These are phyloP conservation scores for Drosophila tristis DNA, from an alignment of 1,140 invertebrate species.

Conservation along the genomic window DNA sequence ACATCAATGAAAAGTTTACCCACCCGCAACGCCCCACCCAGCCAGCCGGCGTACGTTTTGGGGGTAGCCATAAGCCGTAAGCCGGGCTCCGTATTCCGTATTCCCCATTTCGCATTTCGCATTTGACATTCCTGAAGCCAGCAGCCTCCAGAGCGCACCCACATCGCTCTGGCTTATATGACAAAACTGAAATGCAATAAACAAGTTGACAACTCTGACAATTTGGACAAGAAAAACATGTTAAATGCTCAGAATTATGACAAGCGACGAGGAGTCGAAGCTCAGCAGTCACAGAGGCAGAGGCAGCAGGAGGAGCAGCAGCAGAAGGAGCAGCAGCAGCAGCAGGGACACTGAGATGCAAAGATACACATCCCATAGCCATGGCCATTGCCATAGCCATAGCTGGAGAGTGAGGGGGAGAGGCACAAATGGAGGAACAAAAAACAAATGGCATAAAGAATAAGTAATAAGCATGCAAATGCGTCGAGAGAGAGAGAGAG, in stretches of 20 bases:
- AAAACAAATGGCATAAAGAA: conserved; percentile 60
- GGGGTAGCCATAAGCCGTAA: conserved; percentile 23
- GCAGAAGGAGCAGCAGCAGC: no score
- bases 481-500: conserved; percentile 13
- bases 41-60: not conserved
- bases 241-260: conserved; percentile 70
- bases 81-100: conserved; percentile 25
- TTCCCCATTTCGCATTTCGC: conserved; percentile 2
- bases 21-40: no score
- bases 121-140: not conserved
- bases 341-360: not conserved
- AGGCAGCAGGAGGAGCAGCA: not conserved
- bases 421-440: conserved; percentile 25
- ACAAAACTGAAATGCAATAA: conserved; percentile 71
- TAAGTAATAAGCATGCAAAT: conserved; percentile 71
- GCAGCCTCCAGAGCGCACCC: conserved; percentile 5
- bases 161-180: conserved; percentile 47
- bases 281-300: not conserved
- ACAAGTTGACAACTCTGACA: conserved; percentile 74
- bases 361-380: conserved; percentile 1
- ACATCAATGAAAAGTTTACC: conserved; percentile 58
- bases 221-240: conserved; percentile 74
- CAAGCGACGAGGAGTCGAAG: conserved; percentile 58
- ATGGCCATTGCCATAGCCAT: no score
- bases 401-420: no score